Percentiles rank a stretch among this genome's conserved stretches.
Conservation (phyloP, 2,113 vertebrate genomes). For the Periophthalmus modestus region DNA sequence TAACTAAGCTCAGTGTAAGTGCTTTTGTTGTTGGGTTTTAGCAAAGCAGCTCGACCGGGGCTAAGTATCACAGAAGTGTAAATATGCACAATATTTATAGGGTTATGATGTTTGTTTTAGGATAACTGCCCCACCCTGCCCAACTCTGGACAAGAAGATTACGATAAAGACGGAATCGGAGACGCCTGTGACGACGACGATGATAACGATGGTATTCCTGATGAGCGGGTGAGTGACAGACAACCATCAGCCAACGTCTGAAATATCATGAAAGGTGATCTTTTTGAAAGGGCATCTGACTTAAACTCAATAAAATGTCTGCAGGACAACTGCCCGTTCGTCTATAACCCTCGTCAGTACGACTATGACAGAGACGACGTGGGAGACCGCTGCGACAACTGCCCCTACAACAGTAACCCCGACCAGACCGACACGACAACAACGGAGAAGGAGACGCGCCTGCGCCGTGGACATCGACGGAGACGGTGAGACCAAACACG, state of each 20-base stretch:
- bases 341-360: slow-evolving; percentile 96
- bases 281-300: background rate
- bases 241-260: background rate
- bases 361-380: slow-evolving; percentile 98
- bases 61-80: too few species aligned
- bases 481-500: slow-evolving; percentile 81
- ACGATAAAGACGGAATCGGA: slow-evolving; percentile 94
- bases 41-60: background rate
- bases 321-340: slow-evolving; percentile 96
- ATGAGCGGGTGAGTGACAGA: slow-evolving; percentile 85
- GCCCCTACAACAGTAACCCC: slow-evolving; percentile 96
- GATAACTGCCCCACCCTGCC: slow-evolving; percentile 98
- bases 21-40: background rate
- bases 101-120: slow-evolving; percentile 75
- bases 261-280: background rate
- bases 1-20: background rate
- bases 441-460: slow-evolving; percentile 96
- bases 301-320: background rate
- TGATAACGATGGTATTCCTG: slow-evolving; percentile 92
- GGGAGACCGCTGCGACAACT: slow-evolving; percentile 97
- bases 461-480: slow-evolving; percentile 96
- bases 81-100: background rate
- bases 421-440: slow-evolving; percentile 94
- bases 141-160: slow-evolving; percentile 98
- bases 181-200: slow-evolving; percentile 96